Conservation (phyloP, 2,797 vertebrate genomes). For the Cuculus canorus region DNA sequence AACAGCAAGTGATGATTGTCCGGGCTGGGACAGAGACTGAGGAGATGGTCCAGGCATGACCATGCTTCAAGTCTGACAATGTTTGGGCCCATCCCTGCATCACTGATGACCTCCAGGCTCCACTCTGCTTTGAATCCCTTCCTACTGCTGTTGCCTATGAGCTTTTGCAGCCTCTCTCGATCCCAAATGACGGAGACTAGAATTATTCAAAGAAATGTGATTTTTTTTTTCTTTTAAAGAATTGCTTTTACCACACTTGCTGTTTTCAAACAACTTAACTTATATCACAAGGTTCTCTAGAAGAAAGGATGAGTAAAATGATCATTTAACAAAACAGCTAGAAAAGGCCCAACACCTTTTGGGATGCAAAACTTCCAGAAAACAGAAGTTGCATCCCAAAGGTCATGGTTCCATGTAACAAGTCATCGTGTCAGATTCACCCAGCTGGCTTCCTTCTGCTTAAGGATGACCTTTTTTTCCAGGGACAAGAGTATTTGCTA, state of each 20-base stretch:
- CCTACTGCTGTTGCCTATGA: not conserved
- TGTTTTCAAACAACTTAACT: not conserved
- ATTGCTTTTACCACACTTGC: not conserved
- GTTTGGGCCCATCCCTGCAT: too few relatives aligned
- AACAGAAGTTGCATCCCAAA: not conserved
- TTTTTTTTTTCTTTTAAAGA: not conserved
- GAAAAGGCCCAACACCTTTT: not conserved
- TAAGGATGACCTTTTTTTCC: not conserved
- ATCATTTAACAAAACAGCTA: not conserved
- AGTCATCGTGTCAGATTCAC: too few relatives aligned
- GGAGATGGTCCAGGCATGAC: not conserved
- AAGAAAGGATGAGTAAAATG: not conserved
- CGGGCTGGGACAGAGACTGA: not conserved
- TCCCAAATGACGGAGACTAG: fast-evolving
- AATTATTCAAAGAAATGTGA: not conserved
- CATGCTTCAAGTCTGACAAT: not conserved
- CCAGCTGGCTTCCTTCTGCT: not conserved
- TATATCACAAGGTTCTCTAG: not conserved
- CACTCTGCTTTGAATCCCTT: not conserved
- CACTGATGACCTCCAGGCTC: not conserved
- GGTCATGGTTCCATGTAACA: fast-evolving
- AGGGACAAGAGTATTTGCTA: not conserved
- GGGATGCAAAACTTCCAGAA: not conserved
- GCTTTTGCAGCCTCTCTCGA: not conserved
- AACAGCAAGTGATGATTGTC: not conserved